Base-by-base conservation (phyloP, 64 coral and sea anemone species). In the Pachyseris speciosa region DNA sequence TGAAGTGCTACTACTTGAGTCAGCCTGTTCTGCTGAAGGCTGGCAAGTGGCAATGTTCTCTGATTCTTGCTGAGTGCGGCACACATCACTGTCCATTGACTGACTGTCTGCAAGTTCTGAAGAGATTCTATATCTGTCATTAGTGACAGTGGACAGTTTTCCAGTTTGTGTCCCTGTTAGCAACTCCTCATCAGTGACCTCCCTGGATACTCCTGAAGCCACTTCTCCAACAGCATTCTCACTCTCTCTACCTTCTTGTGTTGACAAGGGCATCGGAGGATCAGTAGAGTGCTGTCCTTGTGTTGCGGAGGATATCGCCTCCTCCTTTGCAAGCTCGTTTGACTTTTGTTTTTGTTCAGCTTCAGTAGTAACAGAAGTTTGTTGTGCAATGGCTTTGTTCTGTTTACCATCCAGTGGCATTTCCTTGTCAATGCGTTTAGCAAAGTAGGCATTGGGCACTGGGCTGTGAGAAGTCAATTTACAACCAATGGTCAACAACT, bases 361-460 rank as follows among this genome's bases (percentile, higher is more conserved):
- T 27, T 20, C 20, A 9, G 5, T 22, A 42, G 72, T 43, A 28
- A 25, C 36, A 50, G 5, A 7, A 4, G 34, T 2, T 9, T 37
- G 65, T n/a, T 4, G 32, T 59, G 1, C 37, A 22, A 38, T 34
- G n/a, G 17, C 15, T 37, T 13, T 69, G 64, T 33, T 76, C 11
- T 48, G 63, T 32, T 6, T 4, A 37, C 42, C 4, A 10, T 85
- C 59, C 39, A 19, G n/a, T 2, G 0, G 63, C 2, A n/a, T 9
- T n/a, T 37, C 41, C n/a, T 68, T 19, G 16, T 33, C 34, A 7
- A 33, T 36, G 52, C 66, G 12, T 51, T 71, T 80, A 7, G 47
- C 81, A 83, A 98, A 98, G 67, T 94, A 98, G 4, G 96, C 76
- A 67, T 92, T 98, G 51, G 96, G 96, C 20, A 83, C 36, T 37